Conservation (phyloP, 1,140 invertebrate species). For the Dysdera silvatica region DNA sequence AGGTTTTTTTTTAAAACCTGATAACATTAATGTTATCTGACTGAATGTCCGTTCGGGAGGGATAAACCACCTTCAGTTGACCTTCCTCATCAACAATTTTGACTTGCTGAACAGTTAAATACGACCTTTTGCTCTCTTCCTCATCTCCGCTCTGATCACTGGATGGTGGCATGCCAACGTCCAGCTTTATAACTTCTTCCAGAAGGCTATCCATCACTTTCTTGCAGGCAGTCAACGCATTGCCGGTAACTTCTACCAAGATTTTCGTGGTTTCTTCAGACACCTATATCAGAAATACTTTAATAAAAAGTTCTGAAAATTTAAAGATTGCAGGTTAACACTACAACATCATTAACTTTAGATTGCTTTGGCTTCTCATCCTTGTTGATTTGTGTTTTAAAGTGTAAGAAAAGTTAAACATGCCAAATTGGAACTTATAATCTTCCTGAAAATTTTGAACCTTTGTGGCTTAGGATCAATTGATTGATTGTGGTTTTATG, state of each 20-base stretch:
- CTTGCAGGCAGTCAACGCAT: constrained; percentile 57
- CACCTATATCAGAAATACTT: constrained; percentile 40
- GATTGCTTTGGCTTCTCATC: no score
- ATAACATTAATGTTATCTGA: constrained; percentile 33
- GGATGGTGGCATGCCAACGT: constrained; percentile 33
- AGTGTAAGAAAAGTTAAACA: no score
- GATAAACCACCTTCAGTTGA: constrained; percentile 62
- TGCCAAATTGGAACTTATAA: no score
- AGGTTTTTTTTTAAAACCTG: constrained; percentile 15
- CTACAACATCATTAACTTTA: constrained; percentile 15
- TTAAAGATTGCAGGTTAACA: no score
- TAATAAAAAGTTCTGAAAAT: constrained; percentile 1
- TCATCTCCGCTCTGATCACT: constrained; percentile 44
- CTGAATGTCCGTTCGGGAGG: constrained; percentile 61
- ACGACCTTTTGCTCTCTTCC: constrained; percentile 17
- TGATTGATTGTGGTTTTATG: no score
- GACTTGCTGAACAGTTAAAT: constrained; percentile 56
- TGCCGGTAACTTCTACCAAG: constrained; percentile 68
- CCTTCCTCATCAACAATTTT: constrained; percentile 60
- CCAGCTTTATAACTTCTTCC: constrained; percentile 52
- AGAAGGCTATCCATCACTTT: constrained; percentile 60
- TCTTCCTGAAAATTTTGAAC: no score
- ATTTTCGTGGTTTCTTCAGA: constrained; percentile 54
- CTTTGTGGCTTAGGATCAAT: no score
- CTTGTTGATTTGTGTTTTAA: no score